phyloP scores from a whole-genome alignment of 2,797 vertebrate species.

The Mycteria americana region DNA sequence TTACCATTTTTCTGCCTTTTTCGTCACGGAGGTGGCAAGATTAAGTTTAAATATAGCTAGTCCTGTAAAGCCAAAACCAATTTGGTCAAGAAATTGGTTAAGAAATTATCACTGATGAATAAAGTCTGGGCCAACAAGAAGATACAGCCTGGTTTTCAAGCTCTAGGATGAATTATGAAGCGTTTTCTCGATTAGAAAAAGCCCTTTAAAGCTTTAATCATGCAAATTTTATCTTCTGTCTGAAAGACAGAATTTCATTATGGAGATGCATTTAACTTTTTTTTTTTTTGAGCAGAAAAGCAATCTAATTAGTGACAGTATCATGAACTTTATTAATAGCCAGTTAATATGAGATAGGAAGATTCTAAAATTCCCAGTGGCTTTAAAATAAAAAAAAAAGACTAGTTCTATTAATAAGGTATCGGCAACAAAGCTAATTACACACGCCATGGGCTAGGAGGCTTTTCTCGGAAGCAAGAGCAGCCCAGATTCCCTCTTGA shows the following conservation, averaged over 20 bases:
- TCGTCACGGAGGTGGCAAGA: background rate
- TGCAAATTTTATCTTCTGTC: slow-evolving; percentile 31
- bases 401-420: background rate
- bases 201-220: slow-evolving; percentile 27
- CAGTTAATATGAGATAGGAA: background rate
- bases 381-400: background rate
- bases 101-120: background rate
- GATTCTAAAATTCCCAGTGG: background rate
- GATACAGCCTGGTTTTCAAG: background rate
- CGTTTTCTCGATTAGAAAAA: slow-evolving; percentile 11
- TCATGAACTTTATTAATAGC: slow-evolving; percentile 2
- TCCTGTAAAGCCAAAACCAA: background rate
- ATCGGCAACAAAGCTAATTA: background rate
- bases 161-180: background rate
- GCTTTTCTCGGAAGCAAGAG: background rate
- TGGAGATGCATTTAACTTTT: background rate
- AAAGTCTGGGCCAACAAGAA: background rate
- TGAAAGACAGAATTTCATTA: slow-evolving; percentile 10
- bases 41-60: background rate
- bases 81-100: background rate
- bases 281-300: background rate
- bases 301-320: slow-evolving; percentile 2
- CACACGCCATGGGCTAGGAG: background rate
- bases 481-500: background rate
- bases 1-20: background rate